phyloP scores from a whole-genome alignment of 2,888 invertebrate genomes.

The Polymixis lichenea region DNA sequence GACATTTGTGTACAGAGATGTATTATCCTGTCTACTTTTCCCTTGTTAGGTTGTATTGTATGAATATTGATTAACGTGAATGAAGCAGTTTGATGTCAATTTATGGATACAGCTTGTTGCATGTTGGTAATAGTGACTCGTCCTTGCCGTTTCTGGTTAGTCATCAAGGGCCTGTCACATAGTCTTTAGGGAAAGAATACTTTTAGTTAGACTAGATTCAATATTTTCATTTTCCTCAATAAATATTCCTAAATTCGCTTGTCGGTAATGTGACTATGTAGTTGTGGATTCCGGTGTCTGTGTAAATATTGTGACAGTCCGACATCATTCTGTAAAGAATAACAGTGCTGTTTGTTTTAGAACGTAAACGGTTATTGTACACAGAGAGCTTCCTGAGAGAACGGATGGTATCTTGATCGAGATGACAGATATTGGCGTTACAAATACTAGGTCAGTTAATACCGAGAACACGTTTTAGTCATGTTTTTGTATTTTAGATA shows the following conservation, averaged over 20 bases:
- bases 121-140: constrained; percentile 3
- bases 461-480: not conserved
- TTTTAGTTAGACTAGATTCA: not conserved
- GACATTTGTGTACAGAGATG: constrained; percentile 25
- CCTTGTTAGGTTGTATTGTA: constrained; percentile 19
- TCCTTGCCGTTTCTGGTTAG: not conserved
- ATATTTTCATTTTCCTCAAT: not conserved
- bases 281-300: not conserved
- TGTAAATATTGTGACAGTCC: constrained; percentile 27
- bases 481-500: constrained; percentile 6
- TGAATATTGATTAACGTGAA: constrained; percentile 42
- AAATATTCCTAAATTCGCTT: not conserved
- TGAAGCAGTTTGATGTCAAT: constrained; percentile 7
- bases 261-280: not conserved
- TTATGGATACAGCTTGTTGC: not conserved
- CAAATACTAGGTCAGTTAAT: constrained; percentile 21
- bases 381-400: constrained; percentile 46
- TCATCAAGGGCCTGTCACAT: not conserved
- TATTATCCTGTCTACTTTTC: constrained; percentile 4
- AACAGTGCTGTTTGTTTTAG: constrained; percentile 38
- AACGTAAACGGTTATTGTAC: constrained; percentile 42
- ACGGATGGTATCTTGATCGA: constrained; percentile 39
- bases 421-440: constrained; percentile 29
- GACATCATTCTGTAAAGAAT: constrained; percentile 24
- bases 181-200: not conserved